Percentiles rank a stretch among this genome's conserved stretches.
Conservation (phyloP, 2,113 vertebrate species). For the Dasyurus viverrinus region DNA sequence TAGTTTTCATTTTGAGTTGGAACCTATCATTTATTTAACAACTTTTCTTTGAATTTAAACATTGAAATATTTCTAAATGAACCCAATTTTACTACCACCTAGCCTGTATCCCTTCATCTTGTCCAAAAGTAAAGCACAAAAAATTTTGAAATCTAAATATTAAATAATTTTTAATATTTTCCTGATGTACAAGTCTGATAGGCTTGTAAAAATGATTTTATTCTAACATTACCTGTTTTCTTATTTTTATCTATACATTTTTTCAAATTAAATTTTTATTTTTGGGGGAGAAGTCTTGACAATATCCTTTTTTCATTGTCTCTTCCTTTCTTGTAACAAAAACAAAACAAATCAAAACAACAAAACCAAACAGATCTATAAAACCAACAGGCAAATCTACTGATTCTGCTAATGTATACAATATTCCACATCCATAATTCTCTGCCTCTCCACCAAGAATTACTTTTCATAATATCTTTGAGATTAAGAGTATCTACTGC, state of each 20-base stretch:
- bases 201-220: not conserved
- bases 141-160: not conserved
- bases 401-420: not conserved
- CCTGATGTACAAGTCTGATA: not conserved
- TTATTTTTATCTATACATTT: not conserved
- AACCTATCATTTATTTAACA: not conserved
- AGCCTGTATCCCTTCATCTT: not conserved
- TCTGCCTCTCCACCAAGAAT: not conserved
- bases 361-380: not conserved
- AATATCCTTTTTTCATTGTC: not conserved
- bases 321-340: not conserved
- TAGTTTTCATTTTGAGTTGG: not conserved
- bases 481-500: not conserved
- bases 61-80: not conserved
- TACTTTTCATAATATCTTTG: not conserved
- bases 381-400: not conserved
- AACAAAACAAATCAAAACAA: not conserved
- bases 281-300: not conserved
- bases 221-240: not conserved
- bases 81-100: not conserved
- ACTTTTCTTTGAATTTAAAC: not conserved
- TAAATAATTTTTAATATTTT: not conserved
- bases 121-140: not conserved
- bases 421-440: not conserved
- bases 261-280: not conserved